Evolutionary conservation across 2,888 invertebrate species (phyloP).

Genomic region (Erebia ligea): DNA sequence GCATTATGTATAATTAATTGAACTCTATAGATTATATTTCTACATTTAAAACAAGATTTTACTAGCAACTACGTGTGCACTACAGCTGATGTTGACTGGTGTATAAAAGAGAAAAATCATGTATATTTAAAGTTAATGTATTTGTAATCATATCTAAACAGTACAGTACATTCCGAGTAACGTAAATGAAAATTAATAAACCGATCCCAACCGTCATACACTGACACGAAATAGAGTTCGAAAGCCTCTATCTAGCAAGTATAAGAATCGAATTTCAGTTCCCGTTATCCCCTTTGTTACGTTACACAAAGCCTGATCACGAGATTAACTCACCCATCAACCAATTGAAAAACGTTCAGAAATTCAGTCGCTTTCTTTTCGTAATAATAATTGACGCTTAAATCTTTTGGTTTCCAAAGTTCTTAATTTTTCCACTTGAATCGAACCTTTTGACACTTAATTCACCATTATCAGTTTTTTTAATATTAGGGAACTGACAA

Average conservation of each 20-base stretch:
- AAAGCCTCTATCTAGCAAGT: slow-evolving; percentile 17
- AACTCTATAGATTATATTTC: neutral
- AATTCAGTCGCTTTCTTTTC: slow-evolving; percentile 16
- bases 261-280: slow-evolving; percentile 33
- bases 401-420: slow-evolving; percentile 2
- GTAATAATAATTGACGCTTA: slow-evolving; percentile 24
- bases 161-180: neutral
- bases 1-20: neutral
- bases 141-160: neutral
- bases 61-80: neutral
- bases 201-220: slow-evolving; percentile 3
- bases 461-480: slow-evolving; percentile 1
- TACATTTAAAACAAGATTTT: neutral
- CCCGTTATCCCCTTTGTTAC: slow-evolving; percentile 34
- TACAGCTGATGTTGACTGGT: neutral
- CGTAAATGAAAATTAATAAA: slow-evolving; percentile 16
- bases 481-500: neutral
- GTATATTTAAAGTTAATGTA: neutral
- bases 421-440: slow-evolving; percentile 16
- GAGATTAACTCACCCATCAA: slow-evolving; percentile 20
- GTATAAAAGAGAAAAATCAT: neutral
- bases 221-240: slow-evolving; percentile 27
- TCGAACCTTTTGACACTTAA: slow-evolving; percentile 14
- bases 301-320: slow-evolving; percentile 31
- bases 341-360: slow-evolving; percentile 14